Base-by-base conservation (phyloP, 92 coral and sea anemone species). In the Palythoa grandiflora region DNA sequence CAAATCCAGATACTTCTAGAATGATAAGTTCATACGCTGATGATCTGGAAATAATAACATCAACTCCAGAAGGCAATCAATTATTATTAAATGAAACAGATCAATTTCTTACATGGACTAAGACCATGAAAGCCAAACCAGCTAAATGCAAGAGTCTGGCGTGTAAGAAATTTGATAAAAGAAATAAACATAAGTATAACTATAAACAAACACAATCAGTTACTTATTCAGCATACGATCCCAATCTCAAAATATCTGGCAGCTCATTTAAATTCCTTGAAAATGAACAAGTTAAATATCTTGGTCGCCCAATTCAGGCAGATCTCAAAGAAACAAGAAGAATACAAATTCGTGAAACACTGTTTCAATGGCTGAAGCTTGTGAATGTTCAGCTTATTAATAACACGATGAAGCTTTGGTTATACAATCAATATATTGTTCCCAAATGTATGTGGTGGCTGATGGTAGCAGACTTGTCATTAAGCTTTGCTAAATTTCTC, bases 401-500 rank as follows among this genome's bases (percentile, higher is more conserved):
- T 61, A 61, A 13, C 37, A 73, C 52, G 2, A 73, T 39, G 77
- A 73, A 73, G 6, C 54, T 73, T 15, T 73, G 77, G 77, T 38
- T 73, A 9, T 73, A 73, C 53, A 73, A 73, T 40, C 77, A 39
- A 73, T 73, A 73, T 40, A 12, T 38, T 73, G 77, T 73, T 40
- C 53, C 53, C 28, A 73, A 73, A 13, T 73, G 77, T 13, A 73
- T 73, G 52, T 73, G 77, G 77, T 73, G 77, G 77, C 12, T 73
- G 28, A 73, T 40, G 77, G 77, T 39, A 0, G 77, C 53, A 73
- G 77, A 73, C 53, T 38, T 73, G 20, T 73, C n/a, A 38, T 40
- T 12, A 17, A 73, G 77, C 53, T 38, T 10, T 73, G 54, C 6
- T 3, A 73, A 73, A n/a, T 39, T 39, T 73, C 77, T 73, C 36